phyloP scores from a whole-genome alignment of 2,113 vertebrate genomes.

The Psettodes erumei region DNA sequence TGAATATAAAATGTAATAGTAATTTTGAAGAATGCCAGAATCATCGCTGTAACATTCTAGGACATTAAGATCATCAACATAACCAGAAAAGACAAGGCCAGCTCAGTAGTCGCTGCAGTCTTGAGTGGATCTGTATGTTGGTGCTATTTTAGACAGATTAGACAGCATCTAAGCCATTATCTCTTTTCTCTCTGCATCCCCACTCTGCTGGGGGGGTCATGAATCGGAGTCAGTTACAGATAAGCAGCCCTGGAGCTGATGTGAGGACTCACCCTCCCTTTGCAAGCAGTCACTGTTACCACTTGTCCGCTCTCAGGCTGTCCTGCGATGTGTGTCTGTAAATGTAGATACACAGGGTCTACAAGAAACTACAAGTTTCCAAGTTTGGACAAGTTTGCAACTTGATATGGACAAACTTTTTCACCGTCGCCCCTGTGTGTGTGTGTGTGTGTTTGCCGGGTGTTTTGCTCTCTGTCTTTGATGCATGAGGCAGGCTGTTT shows the following conservation, averaged over 20 bases:
- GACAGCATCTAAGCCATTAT: neutral
- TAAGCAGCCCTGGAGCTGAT: neutral
- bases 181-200: neutral
- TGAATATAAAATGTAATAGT: too few relatives aligned
- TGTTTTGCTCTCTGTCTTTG: constrained; percentile 58
- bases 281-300: neutral
- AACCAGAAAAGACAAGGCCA: neutral
- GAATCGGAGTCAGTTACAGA: neutral
- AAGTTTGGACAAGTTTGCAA: constrained; percentile 20
- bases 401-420: constrained; percentile 50
- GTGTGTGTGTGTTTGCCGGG: constrained; percentile 50
- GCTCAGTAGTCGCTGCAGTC: neutral
- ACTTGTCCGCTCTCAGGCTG: neutral
- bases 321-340: neutral
- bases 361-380: constrained; percentile 8
- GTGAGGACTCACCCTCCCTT: too few relatives aligned
- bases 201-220: neutral
- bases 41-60: too few relatives aligned
- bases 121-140: neutral
- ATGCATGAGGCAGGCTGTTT: constrained; percentile 68
- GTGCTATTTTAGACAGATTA: neutral
- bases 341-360: neutral
- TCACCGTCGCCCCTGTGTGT: constrained; percentile 30
- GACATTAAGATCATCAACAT: too few relatives aligned
- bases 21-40: neutral